Evolutionary conservation across 2,113 vertebrate species (phyloP).

Genomic region (Psophia crepitans): DNA sequence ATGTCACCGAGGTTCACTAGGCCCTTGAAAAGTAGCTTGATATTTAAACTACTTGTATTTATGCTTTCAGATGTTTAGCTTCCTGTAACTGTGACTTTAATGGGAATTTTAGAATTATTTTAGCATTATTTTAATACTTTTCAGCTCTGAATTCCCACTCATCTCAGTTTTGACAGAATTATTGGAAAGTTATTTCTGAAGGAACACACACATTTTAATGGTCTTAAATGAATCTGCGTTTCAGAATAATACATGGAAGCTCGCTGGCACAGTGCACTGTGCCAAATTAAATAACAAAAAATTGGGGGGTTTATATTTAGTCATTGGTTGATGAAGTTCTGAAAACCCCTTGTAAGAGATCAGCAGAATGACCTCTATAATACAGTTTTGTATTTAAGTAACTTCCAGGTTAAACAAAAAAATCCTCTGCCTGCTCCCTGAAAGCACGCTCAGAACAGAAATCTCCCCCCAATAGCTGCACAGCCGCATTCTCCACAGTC

Average conservation of each 20-base stretch:
- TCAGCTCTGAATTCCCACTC: not conserved
- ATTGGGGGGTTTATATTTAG: fast-evolving
- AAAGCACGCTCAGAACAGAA: not conserved
- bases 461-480: not conserved
- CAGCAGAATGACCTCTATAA: not conserved
- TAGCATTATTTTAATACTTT: not conserved
- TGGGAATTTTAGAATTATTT: not conserved
- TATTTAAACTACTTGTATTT: not conserved
- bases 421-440: not conserved
- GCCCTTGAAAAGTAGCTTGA: not conserved
- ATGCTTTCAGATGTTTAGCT: not conserved
- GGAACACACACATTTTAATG: not conserved
- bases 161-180: not conserved
- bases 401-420: not conserved
- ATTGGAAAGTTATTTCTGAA: not conserved
- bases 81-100: not conserved
- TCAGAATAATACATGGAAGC: not conserved
- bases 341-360: not conserved
- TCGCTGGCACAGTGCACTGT: not conserved
- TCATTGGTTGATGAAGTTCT: not conserved
- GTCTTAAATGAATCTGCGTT: not conserved
- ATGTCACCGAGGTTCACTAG: not conserved
- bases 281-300: not conserved
- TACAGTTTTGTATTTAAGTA: not conserved
- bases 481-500: not conserved